These are phyloP conservation scores for Phainopepla nitens DNA, from an alignment of 2,113 vertebrate species.

Conservation along the genomic window DNA sequence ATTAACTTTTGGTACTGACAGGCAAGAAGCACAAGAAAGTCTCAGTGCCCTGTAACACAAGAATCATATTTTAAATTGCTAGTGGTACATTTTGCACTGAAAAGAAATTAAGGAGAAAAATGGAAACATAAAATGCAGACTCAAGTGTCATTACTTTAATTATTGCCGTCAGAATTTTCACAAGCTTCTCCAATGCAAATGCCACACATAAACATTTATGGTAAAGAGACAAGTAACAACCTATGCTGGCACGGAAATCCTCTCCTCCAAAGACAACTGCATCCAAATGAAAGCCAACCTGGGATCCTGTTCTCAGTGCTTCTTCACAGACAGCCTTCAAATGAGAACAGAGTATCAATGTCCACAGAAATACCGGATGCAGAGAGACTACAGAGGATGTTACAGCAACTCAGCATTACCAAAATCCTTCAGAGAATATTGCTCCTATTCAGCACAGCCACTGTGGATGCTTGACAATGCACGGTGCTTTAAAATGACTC, in stretches of 20 bases:
- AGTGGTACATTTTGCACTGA: background rate
- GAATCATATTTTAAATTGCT: background rate
- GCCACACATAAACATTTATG: background rate
- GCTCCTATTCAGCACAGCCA: background rate
- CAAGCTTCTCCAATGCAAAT: background rate
- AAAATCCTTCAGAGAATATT: background rate
- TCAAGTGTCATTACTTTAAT: background rate
- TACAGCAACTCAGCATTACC: background rate
- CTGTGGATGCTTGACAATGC: background rate
- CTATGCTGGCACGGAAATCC: conserved; percentile 99
- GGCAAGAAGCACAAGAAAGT: background rate
- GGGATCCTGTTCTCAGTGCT: conserved; percentile 72
- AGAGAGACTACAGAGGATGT: background rate
- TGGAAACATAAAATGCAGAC: background rate
- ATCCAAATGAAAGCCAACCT: conserved; percentile 85
- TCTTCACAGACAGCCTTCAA: conserved; percentile 90
- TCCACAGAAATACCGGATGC: background rate
- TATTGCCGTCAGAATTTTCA: background rate
- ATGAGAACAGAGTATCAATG: conserved; percentile 38
- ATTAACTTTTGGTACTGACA: background rate
- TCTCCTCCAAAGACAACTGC: conserved; percentile 96
- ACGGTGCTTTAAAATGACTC: conserved; percentile 2
- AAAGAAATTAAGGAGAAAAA: background rate
- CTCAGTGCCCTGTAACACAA: background rate
- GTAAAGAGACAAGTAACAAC: conserved; percentile 65